Percentiles rank a stretch among this genome's conserved stretches.
phyloP scores from a whole-genome alignment of 2,888 invertebrate species.

The Cenopis cana region DNA sequence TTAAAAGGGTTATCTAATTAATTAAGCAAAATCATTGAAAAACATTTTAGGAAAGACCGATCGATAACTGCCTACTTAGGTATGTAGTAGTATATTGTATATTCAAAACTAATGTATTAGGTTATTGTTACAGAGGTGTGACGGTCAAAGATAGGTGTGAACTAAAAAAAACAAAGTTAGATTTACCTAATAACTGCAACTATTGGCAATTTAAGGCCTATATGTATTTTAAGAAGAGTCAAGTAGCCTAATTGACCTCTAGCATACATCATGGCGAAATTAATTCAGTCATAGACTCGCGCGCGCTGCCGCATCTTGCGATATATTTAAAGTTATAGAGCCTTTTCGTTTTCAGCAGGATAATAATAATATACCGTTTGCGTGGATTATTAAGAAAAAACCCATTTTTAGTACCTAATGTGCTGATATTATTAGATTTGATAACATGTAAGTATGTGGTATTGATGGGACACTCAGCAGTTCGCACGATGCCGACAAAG shows the following conservation, averaged over 20 bases:
- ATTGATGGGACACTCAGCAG: background rate
- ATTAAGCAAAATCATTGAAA: too few species aligned
- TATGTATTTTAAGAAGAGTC: background rate
- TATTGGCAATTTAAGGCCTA: background rate
- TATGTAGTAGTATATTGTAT: too few species aligned
- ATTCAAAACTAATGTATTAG: too few species aligned
- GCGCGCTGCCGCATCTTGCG: background rate
- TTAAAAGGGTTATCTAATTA: too few species aligned
- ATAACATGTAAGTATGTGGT: background rate
- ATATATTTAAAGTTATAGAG: background rate
- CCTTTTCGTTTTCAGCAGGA: background rate
- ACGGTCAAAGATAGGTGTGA: too few species aligned
- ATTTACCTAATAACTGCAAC: too few species aligned
- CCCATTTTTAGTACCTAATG: background rate
- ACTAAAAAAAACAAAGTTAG: too few species aligned
- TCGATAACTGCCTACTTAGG: too few species aligned
- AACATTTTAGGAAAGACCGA: too few species aligned
- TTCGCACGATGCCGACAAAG: background rate
- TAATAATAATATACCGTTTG: background rate
- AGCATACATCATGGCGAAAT: background rate
- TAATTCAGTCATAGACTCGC: constrained; percentile 1
- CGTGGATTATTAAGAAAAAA: background rate
- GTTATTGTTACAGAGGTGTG: too few species aligned
- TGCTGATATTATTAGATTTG: background rate
- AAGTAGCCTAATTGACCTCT: background rate